Percentiles rank a stretch among this genome's conserved stretches.
Conservation (phyloP, 1,140 invertebrate species). For the Ceratosolen fusciceps region DNA sequence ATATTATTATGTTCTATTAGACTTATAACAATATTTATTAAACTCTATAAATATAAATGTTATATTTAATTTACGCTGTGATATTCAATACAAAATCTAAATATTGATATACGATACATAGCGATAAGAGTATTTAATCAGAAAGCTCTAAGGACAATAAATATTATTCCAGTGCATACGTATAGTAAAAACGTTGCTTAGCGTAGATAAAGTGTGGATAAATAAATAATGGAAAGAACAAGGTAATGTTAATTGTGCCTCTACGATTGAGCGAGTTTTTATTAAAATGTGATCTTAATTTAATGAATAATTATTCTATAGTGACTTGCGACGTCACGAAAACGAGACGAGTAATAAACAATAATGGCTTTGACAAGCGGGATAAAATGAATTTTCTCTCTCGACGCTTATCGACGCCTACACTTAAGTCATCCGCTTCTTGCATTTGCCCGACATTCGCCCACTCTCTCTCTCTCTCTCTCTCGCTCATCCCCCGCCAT, state of each 20-base stretch:
- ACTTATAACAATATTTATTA: too few relatives aligned
- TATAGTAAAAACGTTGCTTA: too few relatives aligned
- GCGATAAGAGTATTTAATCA: too few relatives aligned
- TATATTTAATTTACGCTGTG: neutral
- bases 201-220: too few relatives aligned
- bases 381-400: conserved; percentile 42
- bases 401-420: conserved; percentile 18
- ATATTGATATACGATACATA: too few relatives aligned
- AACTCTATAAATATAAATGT: too few relatives aligned
- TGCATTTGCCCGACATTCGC: neutral
- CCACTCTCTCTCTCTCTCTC: conserved; percentile 9
- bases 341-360: conserved; percentile 47
- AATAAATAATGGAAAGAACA: too few relatives aligned
- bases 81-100: neutral
- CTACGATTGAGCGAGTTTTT: conserved; percentile 31
- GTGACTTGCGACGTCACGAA: conserved; percentile 25
- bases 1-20: too few relatives aligned
- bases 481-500: neutral
- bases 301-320: conserved; percentile 39
- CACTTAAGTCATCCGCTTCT: conserved; percentile 20
- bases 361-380: conserved; percentile 44
- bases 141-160: too few relatives aligned
- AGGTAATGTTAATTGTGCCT: too few relatives aligned
- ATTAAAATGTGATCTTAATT: conserved; percentile 42
- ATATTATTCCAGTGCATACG: too few relatives aligned